Conservation (phyloP, 2,888 invertebrate genomes). For the Trimorus sp. region DNA sequence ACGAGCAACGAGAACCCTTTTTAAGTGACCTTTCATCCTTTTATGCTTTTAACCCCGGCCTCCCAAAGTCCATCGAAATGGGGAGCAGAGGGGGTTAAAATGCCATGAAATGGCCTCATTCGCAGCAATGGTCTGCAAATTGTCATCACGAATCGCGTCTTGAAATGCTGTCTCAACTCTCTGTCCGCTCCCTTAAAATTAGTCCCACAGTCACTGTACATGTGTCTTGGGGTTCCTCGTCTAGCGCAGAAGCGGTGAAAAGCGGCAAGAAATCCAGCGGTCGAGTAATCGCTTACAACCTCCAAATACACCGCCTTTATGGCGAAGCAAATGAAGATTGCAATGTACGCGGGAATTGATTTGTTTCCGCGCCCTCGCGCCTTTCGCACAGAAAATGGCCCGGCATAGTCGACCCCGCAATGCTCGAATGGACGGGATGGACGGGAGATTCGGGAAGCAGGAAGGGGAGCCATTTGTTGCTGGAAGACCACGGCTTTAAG, state of each 20-base stretch:
- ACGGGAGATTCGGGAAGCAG: not conserved
- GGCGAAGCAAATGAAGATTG: not conserved
- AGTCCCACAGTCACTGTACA: slow-evolving; percentile 4
- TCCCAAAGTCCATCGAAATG: no score
- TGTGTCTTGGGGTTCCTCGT: not conserved
- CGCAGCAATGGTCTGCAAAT: not conserved
- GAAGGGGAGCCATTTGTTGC: not conserved
- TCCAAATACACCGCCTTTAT: not conserved
- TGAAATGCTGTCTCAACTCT: slow-evolving; percentile 14
- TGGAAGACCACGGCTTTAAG: not conserved
- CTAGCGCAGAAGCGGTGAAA: not conserved
- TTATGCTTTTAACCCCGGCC: no score
- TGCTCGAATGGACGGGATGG: slow-evolving; percentile 7
- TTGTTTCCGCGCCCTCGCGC: not conserved
- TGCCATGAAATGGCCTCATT: not conserved
- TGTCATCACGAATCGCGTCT: not conserved
- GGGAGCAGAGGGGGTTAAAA: no score
- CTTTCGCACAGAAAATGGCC: not conserved
- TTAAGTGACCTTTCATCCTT: not conserved
- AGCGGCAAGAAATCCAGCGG: not conserved
- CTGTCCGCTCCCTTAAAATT: slow-evolving; percentile 7
- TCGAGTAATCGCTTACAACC: not conserved
- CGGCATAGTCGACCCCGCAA: slow-evolving; percentile 12
- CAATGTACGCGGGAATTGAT: not conserved
- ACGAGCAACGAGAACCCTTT: not conserved